Conservation (phyloP, 2,797 vertebrate species). For the Lepilemur ruficaudatus region DNA sequence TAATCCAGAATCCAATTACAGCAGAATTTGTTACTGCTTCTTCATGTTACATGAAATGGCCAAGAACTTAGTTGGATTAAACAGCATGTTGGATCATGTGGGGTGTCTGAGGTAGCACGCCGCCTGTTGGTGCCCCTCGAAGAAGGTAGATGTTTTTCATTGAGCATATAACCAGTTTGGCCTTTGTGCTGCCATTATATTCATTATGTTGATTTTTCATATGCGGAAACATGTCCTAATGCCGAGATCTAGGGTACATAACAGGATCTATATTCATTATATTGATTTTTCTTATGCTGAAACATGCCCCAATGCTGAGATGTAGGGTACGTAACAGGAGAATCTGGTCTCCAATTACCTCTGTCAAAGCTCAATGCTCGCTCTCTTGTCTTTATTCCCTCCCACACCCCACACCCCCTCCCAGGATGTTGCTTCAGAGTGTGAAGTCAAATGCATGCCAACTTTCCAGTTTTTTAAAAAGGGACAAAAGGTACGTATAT, state of each 20-base stretch:
- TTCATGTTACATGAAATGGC: neutral
- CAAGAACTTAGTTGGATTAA: neutral
- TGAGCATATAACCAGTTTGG: neutral
- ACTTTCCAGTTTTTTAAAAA: slow-evolving; percentile 93
- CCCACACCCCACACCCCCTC: neutral
- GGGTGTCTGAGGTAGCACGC: neutral
- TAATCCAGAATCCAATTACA: neutral
- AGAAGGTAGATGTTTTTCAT: neutral
- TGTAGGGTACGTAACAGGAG: fast-evolving
- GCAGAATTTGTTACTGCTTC: neutral
- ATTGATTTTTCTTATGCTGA: neutral
- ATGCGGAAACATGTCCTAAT: neutral
- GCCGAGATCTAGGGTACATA: neutral
- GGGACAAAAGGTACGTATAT: slow-evolving; percentile 84
- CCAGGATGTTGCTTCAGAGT: slow-evolving; percentile 89
- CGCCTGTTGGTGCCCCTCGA: neutral
- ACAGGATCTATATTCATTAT: neutral
- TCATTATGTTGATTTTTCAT: neutral
- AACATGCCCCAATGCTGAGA: neutral
- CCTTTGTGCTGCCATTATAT: neutral
- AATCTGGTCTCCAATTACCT: neutral
- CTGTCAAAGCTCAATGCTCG: neutral
- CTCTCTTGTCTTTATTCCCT: neutral
- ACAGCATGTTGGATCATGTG: neutral
- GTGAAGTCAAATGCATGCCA: slow-evolving; percentile 91